Base-by-base conservation (phyloP, 2,113 vertebrate genomes). In the Rynchops niger region DNA sequence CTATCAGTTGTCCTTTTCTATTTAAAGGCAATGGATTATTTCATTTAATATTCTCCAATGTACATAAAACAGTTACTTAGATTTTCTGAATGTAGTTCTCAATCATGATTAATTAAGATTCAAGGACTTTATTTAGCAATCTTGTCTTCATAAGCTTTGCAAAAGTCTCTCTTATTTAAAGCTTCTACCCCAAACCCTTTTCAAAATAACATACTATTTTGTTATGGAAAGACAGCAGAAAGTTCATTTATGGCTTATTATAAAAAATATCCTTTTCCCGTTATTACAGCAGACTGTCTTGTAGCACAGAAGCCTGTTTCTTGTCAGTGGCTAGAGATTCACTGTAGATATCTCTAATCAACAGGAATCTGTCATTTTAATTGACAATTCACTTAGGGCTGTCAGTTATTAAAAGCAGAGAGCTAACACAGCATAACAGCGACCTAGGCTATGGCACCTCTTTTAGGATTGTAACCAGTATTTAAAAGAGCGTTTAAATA, bases 321-420 rank as follows among this genome's bases (percentile, higher is more conserved):
- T 83, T 72, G 36, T 79, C 93, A 90, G 23, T 59, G 43, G 36
- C 67, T 80, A 59, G 29, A 85, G 52, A 61, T 61, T 76, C 58
- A 52, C 62, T 72, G 40, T 38, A 72, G 76, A 50, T 88, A 52
- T 45, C 47, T 72, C 70, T 88, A 62, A 67, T 59, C 66, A 92
- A 71, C 43, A 79, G 65, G 32, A 93, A 93, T 63, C 21, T 65
- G 49, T 90, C 62, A 77, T 90, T 93, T 86, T 72, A 97, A 69
- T 79, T 88, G 74, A 70, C 74, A 80, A 43, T 82, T 92, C 70
- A 45, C 19, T 76, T 82, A 56, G 40, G 40, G 21, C 49, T 69
- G 27, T 77, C 62, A 77, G 30, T 88, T 85, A 87, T 65, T 92
- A 90, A 92, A 95, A 92, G 42, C 59, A 94, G 38, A 89, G 27